These are phyloP conservation scores for Aurelia coerulea DNA, from an alignment of 30 jellyfish, hydroid and myxozoan genomes.

Conservation along the genomic window DNA sequence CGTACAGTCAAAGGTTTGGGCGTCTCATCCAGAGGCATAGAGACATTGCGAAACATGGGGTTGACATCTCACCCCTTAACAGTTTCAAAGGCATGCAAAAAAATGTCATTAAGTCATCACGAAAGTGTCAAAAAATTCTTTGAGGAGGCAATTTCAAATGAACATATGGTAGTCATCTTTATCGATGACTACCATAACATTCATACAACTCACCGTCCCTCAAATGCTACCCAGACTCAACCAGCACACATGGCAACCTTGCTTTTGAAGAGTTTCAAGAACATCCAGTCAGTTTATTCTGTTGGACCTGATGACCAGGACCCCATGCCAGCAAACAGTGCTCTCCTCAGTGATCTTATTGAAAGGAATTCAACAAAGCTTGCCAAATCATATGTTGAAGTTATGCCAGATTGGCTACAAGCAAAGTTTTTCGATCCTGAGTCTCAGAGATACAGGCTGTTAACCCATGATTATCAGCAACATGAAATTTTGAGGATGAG, in stretches of 20 bases:
- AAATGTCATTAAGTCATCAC: not conserved
- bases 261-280: slow-evolving; percentile 6
- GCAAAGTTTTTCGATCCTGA: slow-evolving; percentile 36
- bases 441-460: slow-evolving; percentile 7
- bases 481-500: slow-evolving; percentile 8
- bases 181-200: slow-evolving; percentile 19
- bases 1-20: slow-evolving; percentile 3
- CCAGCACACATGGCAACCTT: slow-evolving; percentile 37
- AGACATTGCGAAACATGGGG: slow-evolving; percentile 4
- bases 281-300: not conserved
- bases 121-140: slow-evolving; percentile 13
- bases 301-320: slow-evolving; percentile 9
- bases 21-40: slow-evolving; percentile 5
- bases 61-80: slow-evolving; percentile 17
- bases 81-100: not conserved
- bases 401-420: slow-evolving; percentile 31
- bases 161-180: slow-evolving; percentile 5
- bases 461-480: slow-evolving; percentile 27
- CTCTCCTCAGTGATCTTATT: not conserved
- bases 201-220: slow-evolving; percentile 23
- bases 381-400: slow-evolving; percentile 6
- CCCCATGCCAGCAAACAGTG: not conserved
- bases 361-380: not conserved
- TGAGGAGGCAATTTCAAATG: slow-evolving; percentile 11
- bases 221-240: slow-evolving; percentile 1